Base-by-base conservation (phyloP, 2,888 invertebrate species). In the Steinernema carpocapsae region DNA sequence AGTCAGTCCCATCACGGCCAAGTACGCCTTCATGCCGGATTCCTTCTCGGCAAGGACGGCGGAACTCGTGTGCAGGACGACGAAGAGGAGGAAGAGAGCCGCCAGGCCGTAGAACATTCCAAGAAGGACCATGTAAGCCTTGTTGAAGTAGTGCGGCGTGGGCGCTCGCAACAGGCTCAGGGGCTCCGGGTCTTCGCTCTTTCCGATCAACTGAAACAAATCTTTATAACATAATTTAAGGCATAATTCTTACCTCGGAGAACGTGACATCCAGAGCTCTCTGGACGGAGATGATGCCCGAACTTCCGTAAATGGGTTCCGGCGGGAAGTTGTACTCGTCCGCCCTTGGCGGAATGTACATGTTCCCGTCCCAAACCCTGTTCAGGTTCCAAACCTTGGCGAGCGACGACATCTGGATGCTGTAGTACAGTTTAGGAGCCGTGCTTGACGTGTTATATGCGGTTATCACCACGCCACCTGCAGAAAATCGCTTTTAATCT, bases 1-100 rank as follows among this genome's bases (percentile, higher is more conserved):
- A 14, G 80, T 77, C 7, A 86, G 79, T 12, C 86, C 86, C 85
- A 86, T 86, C 22, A 84, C 86, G 56, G 82, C 78, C 72, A 86
- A 76, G 76, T 82, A 85, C 12, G 83, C 80, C 79, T 81, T 76
- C 71, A 84, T 82, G 4, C 83, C 81, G 22, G 75, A 76, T 64
- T 85, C 82, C 71, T 83, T 85, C 71, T 86, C 86, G 6, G 80
- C 76, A 17, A 84, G 80, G n/a, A 84, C 82, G 59, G 85, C 83
- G 72, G 82, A 79, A 7, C 80, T 79, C 10, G 82, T 79, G 72
- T 85, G 85, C 19, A 86, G 48, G 24, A 86, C 81, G 22, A 79
- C 80, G 52, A 79, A 73, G 37, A 83, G 76, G 12, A 82, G 78
- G 71, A 81, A 74, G n/a, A 86, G 70, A 1, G 79, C 78, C 78